A percentile compares a stretch with the other conserved stretches of the same genome.
These are phyloP conservation scores for Daphoenositta chrysoptera DNA, from an alignment of 2,113 vertebrate species.

Conservation along the genomic window DNA sequence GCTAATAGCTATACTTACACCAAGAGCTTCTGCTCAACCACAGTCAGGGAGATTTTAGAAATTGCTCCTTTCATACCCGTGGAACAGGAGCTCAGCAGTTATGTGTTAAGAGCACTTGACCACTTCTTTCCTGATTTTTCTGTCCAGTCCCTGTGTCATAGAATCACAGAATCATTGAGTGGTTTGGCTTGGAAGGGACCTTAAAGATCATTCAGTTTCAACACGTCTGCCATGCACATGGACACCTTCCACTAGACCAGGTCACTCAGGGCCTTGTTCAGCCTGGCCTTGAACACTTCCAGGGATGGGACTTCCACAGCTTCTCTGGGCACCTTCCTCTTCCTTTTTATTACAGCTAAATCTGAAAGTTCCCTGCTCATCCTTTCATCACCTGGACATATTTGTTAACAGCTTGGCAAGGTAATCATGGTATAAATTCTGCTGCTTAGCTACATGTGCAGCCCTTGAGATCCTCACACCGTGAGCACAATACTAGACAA, in stretches of 20 bases:
- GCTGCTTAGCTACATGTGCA: neutral
- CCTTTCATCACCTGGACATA: neutral
- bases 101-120: neutral
- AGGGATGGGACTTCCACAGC: neutral
- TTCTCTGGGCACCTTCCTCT: neutral
- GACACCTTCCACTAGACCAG: neutral
- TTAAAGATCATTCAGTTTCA: neutral
- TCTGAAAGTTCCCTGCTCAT: neutral
- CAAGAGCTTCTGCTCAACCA: neutral
- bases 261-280: neutral
- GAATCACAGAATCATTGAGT: neutral
- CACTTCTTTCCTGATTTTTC: neutral
- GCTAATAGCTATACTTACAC: neutral
- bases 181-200: neutral
- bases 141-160: neutral
- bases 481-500: neutral
- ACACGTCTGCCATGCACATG: neutral
- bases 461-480: neutral
- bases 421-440: neutral
- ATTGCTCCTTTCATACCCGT: neutral
- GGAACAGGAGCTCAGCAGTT: neutral
- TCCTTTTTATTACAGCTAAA: neutral
- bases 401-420: neutral
- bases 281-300: neutral
- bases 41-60: neutral